Percentiles rank a stretch among this genome's conserved stretches.
Conservation (phyloP, 1,140 invertebrate species). For the Dufourea novaeangliae region DNA sequence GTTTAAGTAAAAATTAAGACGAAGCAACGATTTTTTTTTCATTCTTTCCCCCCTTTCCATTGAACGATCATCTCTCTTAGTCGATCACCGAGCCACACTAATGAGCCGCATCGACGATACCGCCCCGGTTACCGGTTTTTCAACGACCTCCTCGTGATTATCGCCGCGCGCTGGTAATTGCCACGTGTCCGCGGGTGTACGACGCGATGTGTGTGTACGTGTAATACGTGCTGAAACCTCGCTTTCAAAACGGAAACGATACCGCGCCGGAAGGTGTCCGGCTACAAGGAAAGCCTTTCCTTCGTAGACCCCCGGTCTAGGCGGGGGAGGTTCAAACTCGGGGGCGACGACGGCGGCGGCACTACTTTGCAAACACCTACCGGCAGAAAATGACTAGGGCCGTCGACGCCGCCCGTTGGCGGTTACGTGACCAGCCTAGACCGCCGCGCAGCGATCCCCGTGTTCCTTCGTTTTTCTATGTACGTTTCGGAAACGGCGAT, state of each 20-base stretch:
- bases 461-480: conserved; percentile 7
- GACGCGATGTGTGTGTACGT: too few species aligned
- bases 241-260: conserved; percentile 79
- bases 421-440: conserved; percentile 35
- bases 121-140: conserved; percentile 52
- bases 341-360: background rate
- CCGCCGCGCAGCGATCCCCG: background rate
- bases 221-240: conserved; percentile 51
- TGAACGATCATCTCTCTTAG: background rate
- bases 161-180: conserved; percentile 55
- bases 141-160: conserved; percentile 52
- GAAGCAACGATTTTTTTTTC: background rate
- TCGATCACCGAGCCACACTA: conserved; percentile 16
- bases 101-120: conserved; percentile 52
- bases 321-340: background rate
- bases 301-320: conserved; percentile 56
- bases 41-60: background rate
- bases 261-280: conserved; percentile 78
- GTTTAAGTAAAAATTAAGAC: conserved; percentile 3
- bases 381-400: conserved; percentile 14
- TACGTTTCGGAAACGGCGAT: conserved; percentile 7
- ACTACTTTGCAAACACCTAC: conserved; percentile 32
- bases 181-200: conserved; percentile 47
- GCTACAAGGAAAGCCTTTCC: conserved; percentile 77
- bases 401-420: too few species aligned